Conservation (phyloP, 2,797 vertebrate genomes). For the Sebastes reedi region DNA sequence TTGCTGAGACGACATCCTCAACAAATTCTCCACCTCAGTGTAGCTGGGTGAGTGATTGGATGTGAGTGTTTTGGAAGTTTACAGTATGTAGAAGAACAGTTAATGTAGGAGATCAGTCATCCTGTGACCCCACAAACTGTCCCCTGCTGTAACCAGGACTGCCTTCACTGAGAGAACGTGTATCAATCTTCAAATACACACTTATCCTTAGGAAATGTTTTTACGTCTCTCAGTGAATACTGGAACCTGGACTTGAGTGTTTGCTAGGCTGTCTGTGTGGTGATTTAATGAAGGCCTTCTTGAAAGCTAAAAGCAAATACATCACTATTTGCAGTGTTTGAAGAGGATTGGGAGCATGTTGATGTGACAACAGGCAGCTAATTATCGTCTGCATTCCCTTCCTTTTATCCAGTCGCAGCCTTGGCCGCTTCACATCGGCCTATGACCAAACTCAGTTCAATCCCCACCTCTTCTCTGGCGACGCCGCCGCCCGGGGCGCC, state of each 20-base stretch:
- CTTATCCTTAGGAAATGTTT: neutral
- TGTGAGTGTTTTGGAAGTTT: conserved; percentile 15
- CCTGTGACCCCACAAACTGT: neutral
- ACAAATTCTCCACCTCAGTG: conserved; percentile 39
- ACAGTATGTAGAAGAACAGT: conserved; percentile 1
- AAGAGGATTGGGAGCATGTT: neutral
- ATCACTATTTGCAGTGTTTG: neutral
- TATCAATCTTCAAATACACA: neutral
- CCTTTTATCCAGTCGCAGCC: conserved; percentile 82
- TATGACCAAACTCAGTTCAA: conserved; percentile 95
- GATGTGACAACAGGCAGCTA: neutral
- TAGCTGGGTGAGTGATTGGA: conserved; percentile 68
- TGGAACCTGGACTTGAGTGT: conserved; percentile 21
- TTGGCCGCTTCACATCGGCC: conserved; percentile 88
- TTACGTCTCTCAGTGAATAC: conserved; percentile 59
- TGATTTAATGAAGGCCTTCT: neutral
- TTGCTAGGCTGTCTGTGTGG: conserved; percentile 31
- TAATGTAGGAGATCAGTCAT: conserved; percentile 21
- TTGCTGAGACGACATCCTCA: conserved; percentile 61
- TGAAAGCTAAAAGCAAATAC: neutral
- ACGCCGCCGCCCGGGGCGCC: conserved; percentile 72
- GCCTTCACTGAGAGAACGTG: conserved; percentile 55
- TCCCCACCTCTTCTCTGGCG: conserved; percentile 90
- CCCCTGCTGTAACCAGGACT: neutral
- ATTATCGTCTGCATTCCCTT: conserved; percentile 25